Conservation (phyloP, 2,888 invertebrate species). For the Cantharis flavilabris region DNA sequence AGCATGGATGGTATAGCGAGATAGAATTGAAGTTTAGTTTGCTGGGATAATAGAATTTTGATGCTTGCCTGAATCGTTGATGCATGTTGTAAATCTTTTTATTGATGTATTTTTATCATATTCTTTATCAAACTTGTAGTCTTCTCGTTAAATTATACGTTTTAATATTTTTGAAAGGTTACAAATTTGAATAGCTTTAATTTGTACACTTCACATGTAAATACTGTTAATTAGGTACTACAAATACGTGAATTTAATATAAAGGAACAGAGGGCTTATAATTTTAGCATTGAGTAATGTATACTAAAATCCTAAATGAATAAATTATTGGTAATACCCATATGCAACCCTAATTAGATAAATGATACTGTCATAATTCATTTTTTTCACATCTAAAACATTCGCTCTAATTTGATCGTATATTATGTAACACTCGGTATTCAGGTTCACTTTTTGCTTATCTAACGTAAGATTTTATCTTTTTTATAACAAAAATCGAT, state of each 20-base stretch:
- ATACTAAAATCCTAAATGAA: not conserved
- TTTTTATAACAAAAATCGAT: too few species aligned
- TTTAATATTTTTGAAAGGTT: not conserved
- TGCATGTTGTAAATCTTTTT: slow-evolving; percentile 1
- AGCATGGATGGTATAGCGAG: not conserved
- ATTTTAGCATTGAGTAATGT: not conserved
- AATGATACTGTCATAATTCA: not conserved
- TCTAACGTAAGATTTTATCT: too few species aligned
- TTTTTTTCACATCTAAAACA: too few species aligned
- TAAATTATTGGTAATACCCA: not conserved
- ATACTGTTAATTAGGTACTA: not conserved
- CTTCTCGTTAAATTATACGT: not conserved
- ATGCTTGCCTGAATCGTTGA: slow-evolving; percentile 1
- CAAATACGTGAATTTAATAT: not conserved
- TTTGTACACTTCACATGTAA: not conserved
- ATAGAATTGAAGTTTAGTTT: not conserved
- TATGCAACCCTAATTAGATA: not conserved
- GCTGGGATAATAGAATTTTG: not conserved
- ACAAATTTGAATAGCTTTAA: not conserved
- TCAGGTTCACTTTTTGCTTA: too few species aligned
- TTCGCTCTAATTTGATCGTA: too few species aligned
- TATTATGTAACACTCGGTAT: too few species aligned
- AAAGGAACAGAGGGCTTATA: not conserved
- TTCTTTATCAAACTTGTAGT: not conserved
- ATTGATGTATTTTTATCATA: not conserved